A percentile compares a stretch with the other conserved stretches of the same genome.
These are phyloP conservation scores for Echinops telfairi DNA, from an alignment of 2,113 vertebrate species.

Conservation along the genomic window DNA sequence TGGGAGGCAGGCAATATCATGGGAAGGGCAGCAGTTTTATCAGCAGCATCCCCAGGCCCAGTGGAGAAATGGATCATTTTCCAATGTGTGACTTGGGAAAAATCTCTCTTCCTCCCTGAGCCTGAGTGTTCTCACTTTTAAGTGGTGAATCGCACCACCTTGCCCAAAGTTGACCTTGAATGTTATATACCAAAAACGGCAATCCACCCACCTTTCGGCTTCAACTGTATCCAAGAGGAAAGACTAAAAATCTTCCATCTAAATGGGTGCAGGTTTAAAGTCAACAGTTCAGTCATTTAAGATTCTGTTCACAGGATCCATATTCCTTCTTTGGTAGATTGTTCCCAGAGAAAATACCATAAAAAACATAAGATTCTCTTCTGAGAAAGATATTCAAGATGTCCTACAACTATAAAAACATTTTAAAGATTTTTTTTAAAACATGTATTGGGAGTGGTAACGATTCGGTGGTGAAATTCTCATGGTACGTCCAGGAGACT, in stretches of 20 bases:
- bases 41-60: not conserved
- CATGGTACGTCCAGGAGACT: not conserved
- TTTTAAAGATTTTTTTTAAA: not conserved
- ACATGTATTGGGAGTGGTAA: not conserved
- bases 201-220: not conserved
- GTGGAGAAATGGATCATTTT: not conserved
- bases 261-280: not conserved
- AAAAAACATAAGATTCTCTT: not conserved
- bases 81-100: not conserved
- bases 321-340: not conserved
- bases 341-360: not conserved
- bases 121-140: not conserved
- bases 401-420: not conserved
- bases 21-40: not conserved
- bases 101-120: not conserved
- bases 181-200: not conserved
- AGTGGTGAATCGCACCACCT: not conserved
- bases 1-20: not conserved
- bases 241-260: not conserved
- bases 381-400: not conserved
- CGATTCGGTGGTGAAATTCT: not conserved
- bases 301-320: not conserved
- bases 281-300: not conserved
- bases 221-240: not conserved
- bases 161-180: not conserved